Percentiles rank a stretch among this genome's conserved stretches.
phyloP scores from a whole-genome alignment of 2,797 vertebrate genomes.

The Choloepus didactylus region DNA sequence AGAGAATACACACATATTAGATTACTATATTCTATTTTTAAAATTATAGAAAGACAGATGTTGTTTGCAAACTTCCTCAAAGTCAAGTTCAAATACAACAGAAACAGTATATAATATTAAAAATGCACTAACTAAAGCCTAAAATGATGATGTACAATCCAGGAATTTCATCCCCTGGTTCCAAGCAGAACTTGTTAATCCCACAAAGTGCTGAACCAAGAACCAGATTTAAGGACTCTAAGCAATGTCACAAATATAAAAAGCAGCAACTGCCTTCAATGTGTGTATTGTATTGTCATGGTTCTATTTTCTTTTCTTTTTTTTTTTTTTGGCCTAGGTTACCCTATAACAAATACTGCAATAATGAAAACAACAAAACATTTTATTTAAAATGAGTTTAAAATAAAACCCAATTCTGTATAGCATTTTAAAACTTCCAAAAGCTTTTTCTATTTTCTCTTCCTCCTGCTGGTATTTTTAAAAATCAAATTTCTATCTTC shows the following conservation, averaged over 20 bases:
- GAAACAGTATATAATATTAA: conserved; percentile 28
- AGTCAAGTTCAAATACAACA: conserved; percentile 56
- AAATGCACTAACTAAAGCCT: conserved; percentile 33
- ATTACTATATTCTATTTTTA: neutral
- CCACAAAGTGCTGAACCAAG: conserved; percentile 1
- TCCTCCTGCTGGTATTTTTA: conserved; percentile 22
- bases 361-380: conserved; percentile 16
- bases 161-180: conserved; percentile 22
- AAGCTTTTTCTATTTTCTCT: conserved; percentile 16
- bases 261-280: neutral
- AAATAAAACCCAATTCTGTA: conserved; percentile 37
- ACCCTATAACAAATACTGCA: neutral
- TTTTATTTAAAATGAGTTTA: conserved; percentile 63
- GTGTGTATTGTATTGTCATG: neutral
- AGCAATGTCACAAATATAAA: conserved; percentile 41
- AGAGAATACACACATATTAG: neutral
- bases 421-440: conserved; percentile 13
- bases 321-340: conserved; percentile 16
- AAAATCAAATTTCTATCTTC: conserved; percentile 63
- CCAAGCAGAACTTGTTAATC: conserved; percentile 34
- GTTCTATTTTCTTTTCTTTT: neutral
- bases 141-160: conserved; percentile 13
- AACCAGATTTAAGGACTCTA: neutral
- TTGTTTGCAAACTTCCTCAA: neutral
- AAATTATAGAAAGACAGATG: conserved; percentile 42